These are phyloP conservation scores for Tribolium madens DNA, from an alignment of 1,140 invertebrate genomes.

Conservation along the genomic window DNA sequence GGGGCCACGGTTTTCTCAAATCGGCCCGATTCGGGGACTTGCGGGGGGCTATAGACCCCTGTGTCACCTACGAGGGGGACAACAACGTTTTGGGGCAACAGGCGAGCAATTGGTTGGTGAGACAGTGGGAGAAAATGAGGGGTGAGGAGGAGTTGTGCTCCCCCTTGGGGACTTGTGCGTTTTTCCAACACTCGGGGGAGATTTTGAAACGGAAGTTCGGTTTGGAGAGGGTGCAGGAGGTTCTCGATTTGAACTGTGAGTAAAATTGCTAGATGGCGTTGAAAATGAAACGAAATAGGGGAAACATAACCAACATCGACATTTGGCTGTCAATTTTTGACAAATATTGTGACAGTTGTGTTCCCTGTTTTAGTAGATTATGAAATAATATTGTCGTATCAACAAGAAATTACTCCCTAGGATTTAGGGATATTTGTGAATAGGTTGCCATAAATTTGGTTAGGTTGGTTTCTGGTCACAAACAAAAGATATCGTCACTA, in stretches of 20 bases:
- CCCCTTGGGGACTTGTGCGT: slow-evolving; percentile 74
- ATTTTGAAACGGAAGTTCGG: slow-evolving; percentile 70
- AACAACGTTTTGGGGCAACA: slow-evolving; percentile 96
- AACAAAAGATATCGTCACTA: no score
- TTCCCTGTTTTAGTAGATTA: no score
- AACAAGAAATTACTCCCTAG: no score
- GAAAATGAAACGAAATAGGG: no score
- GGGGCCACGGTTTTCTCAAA: slow-evolving; percentile 85
- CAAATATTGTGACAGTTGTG: no score
- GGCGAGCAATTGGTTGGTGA: slow-evolving; percentile 89
- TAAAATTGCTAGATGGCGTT: no score
- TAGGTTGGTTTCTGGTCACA: no score
- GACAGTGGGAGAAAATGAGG: slow-evolving; percentile 71
- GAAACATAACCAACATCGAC: no score
- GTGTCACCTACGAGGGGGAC: slow-evolving; percentile 96
- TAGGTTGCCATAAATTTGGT: no score
- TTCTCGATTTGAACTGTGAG: slow-evolving; percentile 71
- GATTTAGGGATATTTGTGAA: no score
- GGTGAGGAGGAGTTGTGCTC: slow-evolving; percentile 68
- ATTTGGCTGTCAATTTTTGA: no score
- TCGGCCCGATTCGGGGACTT: slow-evolving; percentile 83
- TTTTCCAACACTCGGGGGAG: slow-evolving; percentile 69
- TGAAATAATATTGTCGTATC: no score
- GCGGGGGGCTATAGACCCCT: slow-evolving; percentile 89
- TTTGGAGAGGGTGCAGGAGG: slow-evolving; percentile 65